Base-by-base conservation (phyloP, 2,888 invertebrate genomes). In the Seladonia tumulorum region DNA sequence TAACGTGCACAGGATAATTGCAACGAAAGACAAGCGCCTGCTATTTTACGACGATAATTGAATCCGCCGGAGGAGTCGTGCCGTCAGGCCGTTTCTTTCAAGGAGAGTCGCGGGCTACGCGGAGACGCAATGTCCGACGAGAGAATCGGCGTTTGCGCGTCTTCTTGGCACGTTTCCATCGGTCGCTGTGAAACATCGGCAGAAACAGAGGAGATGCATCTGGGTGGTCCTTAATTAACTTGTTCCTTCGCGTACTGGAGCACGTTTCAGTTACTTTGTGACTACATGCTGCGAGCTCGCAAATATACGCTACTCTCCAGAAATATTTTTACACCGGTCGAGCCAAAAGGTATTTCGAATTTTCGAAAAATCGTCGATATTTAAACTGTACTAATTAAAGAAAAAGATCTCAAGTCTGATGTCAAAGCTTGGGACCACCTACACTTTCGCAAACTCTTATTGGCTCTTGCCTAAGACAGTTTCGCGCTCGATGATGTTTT, bases 211-310 rank as follows among this genome's bases (percentile, higher is more conserved):
- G 42, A 53, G 60, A 47, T 45, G 45, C 82, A 70, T 68, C 84
- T 89, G 90, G 89, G 89, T 90, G 90, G 89, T 86, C 90, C 81
- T 82, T 90, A 87, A 90, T 90, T 87, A 90, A 90, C 90, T 88
- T 81, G 89, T 90, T 87, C 87, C 84, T 80, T 72, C 81, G 84
- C 84, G 84, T 80, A 82, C 76, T 83, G 12, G 82, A 81, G 68
- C 79, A 71, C 80, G 57, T 39, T 57, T 47, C 60, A 73, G 72
- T 39, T 45, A 79, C 60, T 76, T 68, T 81, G 79, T 83, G 72
- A 81, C 74, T 49, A 75, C 71, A 29, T 81, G 85, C 4, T 47
- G 68, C 71, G 73, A 80, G 79, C 72, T 74, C 66, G 39, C 35
- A 60, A 35, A 53, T 73, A 74, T 86, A 72, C 60, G 39, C 22